A percentile compares a stretch with the other conserved stretches of the same genome.
Evolutionary conservation across 1,140 invertebrate genomes (phyloP).

Genomic region (Oreohelix idahoensis): DNA sequence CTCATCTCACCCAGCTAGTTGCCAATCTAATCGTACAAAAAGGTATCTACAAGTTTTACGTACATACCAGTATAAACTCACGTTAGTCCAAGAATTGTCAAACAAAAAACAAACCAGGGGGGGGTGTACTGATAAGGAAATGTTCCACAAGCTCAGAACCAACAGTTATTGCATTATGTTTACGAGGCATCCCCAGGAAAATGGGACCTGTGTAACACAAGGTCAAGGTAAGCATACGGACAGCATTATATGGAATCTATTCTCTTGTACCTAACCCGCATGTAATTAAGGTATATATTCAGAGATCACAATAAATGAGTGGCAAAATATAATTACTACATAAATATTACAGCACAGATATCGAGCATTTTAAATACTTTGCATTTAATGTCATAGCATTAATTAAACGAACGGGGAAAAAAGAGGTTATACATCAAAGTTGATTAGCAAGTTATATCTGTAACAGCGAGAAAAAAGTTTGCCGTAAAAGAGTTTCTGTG

Average conservation of each 20-base stretch:
- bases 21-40: too few relatives aligned
- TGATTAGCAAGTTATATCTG: not conserved
- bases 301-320: conserved; percentile 48
- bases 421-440: not conserved
- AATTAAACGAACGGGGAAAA: not conserved
- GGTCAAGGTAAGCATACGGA: not conserved
- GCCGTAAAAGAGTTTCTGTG: too few relatives aligned
- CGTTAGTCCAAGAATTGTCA: too few relatives aligned
- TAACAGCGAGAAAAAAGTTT: not conserved
- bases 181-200: not conserved
- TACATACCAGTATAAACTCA: not conserved
- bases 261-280: conserved; percentile 51
- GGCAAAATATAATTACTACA: not conserved
- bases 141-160: not conserved
- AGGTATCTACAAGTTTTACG: too few relatives aligned
- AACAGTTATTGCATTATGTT: not conserved
- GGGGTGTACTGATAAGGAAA: too few relatives aligned
- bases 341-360: not conserved
- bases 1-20: too few relatives aligned
- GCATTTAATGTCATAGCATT: not conserved
- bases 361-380: not conserved
- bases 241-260: not conserved
- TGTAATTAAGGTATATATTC: conserved; percentile 38
- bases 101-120: too few relatives aligned
- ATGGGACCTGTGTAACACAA: conserved; percentile 10